Evolutionary conservation across 2,888 invertebrate species (phyloP).

Genomic region (Coenonympha arcania): DNA sequence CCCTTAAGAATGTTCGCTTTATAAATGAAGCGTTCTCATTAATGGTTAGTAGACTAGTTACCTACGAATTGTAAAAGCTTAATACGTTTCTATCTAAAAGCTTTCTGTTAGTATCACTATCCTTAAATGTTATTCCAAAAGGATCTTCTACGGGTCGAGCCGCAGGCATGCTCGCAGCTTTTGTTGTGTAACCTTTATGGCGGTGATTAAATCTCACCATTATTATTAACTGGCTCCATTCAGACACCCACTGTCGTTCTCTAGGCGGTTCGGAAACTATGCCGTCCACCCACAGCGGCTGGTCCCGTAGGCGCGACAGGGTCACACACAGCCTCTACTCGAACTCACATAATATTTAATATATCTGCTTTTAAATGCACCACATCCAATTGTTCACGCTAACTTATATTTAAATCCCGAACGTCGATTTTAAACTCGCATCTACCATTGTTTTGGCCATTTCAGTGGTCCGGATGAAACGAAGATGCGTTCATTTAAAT

Average conservation of each 20-base stretch:
- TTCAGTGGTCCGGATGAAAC: conserved; percentile 62
- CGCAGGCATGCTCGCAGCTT: conserved; percentile 61
- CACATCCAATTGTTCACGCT: conserved; percentile 64
- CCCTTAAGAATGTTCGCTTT: conserved; percentile 2
- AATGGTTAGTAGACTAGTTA: conserved; percentile 53
- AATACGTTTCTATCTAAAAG: conserved; percentile 44
- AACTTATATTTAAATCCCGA: conserved; percentile 65
- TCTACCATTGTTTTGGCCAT: conserved; percentile 66
- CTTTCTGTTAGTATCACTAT: conserved; percentile 53
- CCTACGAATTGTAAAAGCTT: conserved; percentile 49
- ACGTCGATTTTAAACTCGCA: conserved; percentile 66
- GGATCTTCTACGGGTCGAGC: conserved; percentile 54
- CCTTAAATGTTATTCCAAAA: conserved; percentile 46
- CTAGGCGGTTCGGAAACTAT: conserved; percentile 69
- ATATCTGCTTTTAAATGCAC: conserved; percentile 63
- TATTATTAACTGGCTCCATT: conserved; percentile 74
- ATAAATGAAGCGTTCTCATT: conserved; percentile 34
- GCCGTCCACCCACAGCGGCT: conserved; percentile 72
- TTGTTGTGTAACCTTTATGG: conserved; percentile 70
- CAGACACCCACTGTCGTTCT: conserved; percentile 70
- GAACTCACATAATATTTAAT: no score
- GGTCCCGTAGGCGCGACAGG: conserved; percentile 73
- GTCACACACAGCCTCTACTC: conserved; percentile 68
- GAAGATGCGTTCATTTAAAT: conserved; percentile 54
- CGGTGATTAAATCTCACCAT: conserved; percentile 74